These are phyloP conservation scores for Drosophila hawaiiensis DNA, from an alignment of 2,888 invertebrate species.

Conservation along the genomic window DNA sequence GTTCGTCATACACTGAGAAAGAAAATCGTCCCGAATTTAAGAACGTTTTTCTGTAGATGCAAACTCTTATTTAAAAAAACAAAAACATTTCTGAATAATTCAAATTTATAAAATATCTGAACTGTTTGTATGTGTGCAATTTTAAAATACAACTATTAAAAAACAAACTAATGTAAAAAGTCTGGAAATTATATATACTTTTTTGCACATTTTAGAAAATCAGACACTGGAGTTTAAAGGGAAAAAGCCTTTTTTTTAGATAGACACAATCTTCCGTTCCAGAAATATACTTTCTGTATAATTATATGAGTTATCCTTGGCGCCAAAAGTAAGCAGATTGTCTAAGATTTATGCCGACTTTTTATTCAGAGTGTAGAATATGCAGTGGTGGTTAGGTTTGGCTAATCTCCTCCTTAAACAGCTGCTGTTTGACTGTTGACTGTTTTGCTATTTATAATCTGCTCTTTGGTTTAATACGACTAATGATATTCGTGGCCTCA, in stretches of 20 bases:
- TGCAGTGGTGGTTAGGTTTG: neutral
- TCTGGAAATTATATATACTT: fast-evolving
- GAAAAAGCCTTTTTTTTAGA: neutral
- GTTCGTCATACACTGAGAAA: neutral
- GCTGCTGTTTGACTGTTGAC: neutral
- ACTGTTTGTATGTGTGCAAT: too few relatives aligned
- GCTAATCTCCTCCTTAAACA: neutral
- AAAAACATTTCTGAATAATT: too few relatives aligned
- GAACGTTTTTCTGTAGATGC: too few relatives aligned
- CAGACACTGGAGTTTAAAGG: neutral
- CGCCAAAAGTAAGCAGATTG: neutral
- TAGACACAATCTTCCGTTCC: too few relatives aligned
- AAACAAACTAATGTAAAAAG: neutral
- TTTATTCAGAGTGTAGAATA: neutral
- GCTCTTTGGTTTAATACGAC: neutral
- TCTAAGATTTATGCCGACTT: neutral
- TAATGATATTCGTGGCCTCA: slow-evolving; percentile 4
- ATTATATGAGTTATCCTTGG: neutral
- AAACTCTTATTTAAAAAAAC: too few relatives aligned
- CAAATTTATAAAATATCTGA: neutral
- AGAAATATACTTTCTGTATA: neutral
- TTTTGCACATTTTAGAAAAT: neutral
- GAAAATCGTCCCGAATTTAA: neutral
- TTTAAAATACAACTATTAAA: too few relatives aligned
- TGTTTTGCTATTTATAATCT: neutral